phyloP scores from a whole-genome alignment of 2,113 vertebrate genomes.

The Benitochromis conjunctus region DNA sequence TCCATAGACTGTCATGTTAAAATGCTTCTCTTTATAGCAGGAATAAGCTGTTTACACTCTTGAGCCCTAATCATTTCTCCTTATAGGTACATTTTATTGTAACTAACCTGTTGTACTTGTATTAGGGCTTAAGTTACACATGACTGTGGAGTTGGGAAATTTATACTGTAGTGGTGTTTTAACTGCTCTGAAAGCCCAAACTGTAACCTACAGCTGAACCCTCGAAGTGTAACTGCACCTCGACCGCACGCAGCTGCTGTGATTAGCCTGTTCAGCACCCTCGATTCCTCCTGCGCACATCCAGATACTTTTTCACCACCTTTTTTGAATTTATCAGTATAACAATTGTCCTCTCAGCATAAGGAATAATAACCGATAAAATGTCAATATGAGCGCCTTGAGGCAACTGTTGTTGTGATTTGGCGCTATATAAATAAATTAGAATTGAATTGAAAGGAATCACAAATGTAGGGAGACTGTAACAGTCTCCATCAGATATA shows the following conservation, averaged over 20 bases:
- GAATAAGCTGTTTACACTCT: background rate
- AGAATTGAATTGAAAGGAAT: background rate
- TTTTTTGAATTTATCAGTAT: background rate
- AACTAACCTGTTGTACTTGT: background rate
- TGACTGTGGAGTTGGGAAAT: background rate
- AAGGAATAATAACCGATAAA: accelerated
- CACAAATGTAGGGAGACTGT: background rate
- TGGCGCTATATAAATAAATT: background rate
- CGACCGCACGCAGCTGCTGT: accelerated
- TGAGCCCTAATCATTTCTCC: background rate
- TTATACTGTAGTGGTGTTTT: background rate
- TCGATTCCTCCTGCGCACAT: accelerated
- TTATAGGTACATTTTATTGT: background rate
- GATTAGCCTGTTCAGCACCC: background rate
- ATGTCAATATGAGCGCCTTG: background rate
- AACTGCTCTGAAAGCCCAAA: background rate
- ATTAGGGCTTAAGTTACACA: background rate
- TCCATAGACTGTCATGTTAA: background rate
- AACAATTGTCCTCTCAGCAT: background rate
- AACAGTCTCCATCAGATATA: too few relatives aligned
- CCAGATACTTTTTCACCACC: accelerated
- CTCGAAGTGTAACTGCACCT: background rate
- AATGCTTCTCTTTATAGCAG: background rate
- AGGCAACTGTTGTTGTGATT: background rate
- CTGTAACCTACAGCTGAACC: background rate